A percentile compares a stretch with the other conserved stretches of the same genome.
Conservation (phyloP, 1,140 invertebrate species). For the Potamilus streckersoni region DNA sequence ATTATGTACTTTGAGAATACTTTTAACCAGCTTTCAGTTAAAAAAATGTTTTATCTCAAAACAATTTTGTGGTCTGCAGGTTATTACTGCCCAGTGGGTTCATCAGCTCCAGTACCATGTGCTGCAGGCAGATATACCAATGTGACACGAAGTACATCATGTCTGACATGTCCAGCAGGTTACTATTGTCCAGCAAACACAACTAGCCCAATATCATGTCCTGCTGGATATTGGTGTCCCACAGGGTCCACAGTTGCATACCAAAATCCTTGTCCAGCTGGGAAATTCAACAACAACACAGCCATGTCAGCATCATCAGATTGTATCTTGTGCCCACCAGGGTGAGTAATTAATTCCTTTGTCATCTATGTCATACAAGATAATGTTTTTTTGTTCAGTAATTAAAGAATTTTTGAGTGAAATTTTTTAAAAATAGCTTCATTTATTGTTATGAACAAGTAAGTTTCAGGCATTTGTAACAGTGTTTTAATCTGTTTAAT, state of each 20-base stretch:
- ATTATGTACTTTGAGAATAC: too few relatives aligned
- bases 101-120: constrained; percentile 48
- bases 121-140: constrained; percentile 51
- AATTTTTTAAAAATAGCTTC: too few relatives aligned
- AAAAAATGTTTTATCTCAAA: not conserved
- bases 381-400: too few relatives aligned
- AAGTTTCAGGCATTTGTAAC: too few relatives aligned
- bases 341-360: constrained; percentile 38
- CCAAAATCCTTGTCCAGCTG: constrained; percentile 49
- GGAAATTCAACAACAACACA: constrained; percentile 62
- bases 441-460: too few relatives aligned
- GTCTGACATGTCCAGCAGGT: constrained; percentile 54
- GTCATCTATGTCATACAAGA: too few relatives aligned
- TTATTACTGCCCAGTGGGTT: constrained; percentile 53
- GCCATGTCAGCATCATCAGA: constrained; percentile 30
- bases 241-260: constrained; percentile 14
- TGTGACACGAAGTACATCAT: constrained; percentile 41
- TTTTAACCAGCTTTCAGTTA: too few relatives aligned
- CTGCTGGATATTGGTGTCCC: constrained; percentile 54
- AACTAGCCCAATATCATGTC: constrained; percentile 55
- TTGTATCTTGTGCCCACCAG: constrained; percentile 54
- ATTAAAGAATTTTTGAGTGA: too few relatives aligned
- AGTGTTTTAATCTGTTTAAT: too few relatives aligned
- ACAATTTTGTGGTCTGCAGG: constrained; percentile 33
- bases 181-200: constrained; percentile 58